Base-by-base conservation (phyloP, 2,113 vertebrate genomes). In the Chelonoidis abingdonii region DNA sequence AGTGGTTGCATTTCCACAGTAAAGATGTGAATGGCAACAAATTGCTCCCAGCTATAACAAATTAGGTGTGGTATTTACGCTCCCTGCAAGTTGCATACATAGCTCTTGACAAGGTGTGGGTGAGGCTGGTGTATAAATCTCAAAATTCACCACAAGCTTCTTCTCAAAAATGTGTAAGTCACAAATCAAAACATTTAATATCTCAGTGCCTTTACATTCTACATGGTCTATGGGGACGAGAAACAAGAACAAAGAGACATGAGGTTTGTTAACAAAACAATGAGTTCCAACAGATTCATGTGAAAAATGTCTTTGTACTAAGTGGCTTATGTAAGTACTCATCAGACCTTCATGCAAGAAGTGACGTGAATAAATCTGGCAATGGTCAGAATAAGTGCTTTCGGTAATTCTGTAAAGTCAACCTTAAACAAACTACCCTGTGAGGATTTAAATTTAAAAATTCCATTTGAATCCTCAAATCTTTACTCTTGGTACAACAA, bases 11-110 rank as follows among this genome's bases (percentile, higher is more conserved):
- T 87, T 97, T 97, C 97, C 96, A 96, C 93, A 90, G 93, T 81
- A 91, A 89, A 97, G 96, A 95, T 95, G 94, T 93, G 97, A 96
- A 97, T 97, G 97, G 97, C 95, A 97, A 97, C 93, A 97, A 97
- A 97, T 95, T 97, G 92, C 92, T 95, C 96, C 75, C 94, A 88
- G 93, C 95, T 97, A 97, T 94, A 89, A 54, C 95, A 95, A 97
- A 97, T 94, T 65, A 94, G 87, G 87, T 14, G 5, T 29, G 41
- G 41, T 27, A 44, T 13, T 78, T 41, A 47, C n/a, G 86, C 91
- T 96, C 94, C 41, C 94, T 87, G 91, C 75, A 97, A 97, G 94
- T 38, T 90, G 96, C 92, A 93, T 90, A 78, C 95, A 95, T 95
- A 95, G 93, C 96, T 95, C 94, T 91, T 90, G 75, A 54, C 80